Base-by-base conservation (phyloP, 2,888 invertebrate species). In the Parnassius apollo region DNA sequence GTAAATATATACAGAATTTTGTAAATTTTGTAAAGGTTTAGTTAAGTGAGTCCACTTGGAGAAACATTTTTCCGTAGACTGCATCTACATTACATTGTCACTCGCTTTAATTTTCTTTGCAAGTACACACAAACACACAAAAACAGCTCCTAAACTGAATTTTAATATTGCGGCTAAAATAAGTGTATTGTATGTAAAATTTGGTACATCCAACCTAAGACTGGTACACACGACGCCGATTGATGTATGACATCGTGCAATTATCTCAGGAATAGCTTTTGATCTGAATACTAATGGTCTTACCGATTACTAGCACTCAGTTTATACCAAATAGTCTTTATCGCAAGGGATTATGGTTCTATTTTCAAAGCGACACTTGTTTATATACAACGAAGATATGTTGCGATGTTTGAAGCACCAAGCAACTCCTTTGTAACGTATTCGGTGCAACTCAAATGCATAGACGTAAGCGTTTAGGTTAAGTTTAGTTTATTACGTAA, bases 391-490 rank as follows among this genome's bases (percentile, higher is more conserved):
- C 61, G 57, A 61, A 68, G 63, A 64, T 57, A 63, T 65, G 62
- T 65, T 63, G 57, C 65, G 58, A 68, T 65, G 63, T 68, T 67
- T 69, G 68, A 66, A 69, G 68, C 66, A 66, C 64, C 62, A 65
- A 61, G 66, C 62, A 64, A 69, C 69, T 69, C 71, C 72, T 71
- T 72, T 69, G 69, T 68, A 69, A 69, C 68, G 68, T 67, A 69
- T 69, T 71, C 66, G 68, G 62, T 68, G 67, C 61, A 68, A 62
- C 61, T 65, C 66, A 50, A 63, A 55, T 25, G 35, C 50, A 56
- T 56, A 59, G 46, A 52, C 59, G 48, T 50, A 61, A 68, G 64
- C 66, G 60, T 50, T 49, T 49, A 49, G 9, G n/a, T 48, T n/a
- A 4, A n/a, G 7, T 46, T 46, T n/a, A 12, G n/a, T 7, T 45